Conservation (phyloP, 2,888 invertebrate species). For the Aspidiotus destructor region DNA sequence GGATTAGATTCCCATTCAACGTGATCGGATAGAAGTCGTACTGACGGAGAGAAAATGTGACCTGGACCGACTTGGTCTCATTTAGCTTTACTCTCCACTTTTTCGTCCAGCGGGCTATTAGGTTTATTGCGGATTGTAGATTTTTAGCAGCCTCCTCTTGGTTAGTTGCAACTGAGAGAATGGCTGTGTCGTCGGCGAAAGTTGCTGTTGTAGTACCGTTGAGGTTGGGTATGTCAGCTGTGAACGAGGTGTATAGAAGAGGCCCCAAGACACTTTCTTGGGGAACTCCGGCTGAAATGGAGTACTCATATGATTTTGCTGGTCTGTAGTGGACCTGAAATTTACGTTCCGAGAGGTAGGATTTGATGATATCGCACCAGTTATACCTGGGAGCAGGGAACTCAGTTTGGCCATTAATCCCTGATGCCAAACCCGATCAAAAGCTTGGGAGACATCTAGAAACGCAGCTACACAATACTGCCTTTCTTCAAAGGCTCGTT, state of each 20-base stretch:
- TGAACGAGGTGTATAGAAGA: too few relatives aligned
- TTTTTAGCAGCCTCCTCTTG: constrained; percentile 1
- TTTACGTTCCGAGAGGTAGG: not conserved
- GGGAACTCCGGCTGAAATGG: not conserved
- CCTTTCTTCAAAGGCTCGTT: too few relatives aligned
- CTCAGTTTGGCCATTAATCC: not conserved
- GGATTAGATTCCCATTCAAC: too few relatives aligned
- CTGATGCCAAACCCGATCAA: not conserved
- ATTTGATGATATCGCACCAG: not conserved
- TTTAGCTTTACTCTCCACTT: too few relatives aligned
- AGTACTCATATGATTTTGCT: not conserved
- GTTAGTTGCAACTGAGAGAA: not conserved
- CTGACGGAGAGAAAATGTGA: too few relatives aligned
- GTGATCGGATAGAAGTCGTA: too few relatives aligned
- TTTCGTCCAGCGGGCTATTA: not conserved
- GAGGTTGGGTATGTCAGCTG: too few relatives aligned
- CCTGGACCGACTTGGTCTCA: too few relatives aligned
- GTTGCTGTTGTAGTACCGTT: too few relatives aligned
- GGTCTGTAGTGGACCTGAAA: not conserved
- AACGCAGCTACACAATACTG: too few relatives aligned
- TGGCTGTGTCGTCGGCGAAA: too few relatives aligned
- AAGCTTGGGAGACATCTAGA: too few relatives aligned
- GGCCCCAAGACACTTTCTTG: constrained; percentile 10
- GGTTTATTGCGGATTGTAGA: constrained; percentile 9
- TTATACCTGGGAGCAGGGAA: not conserved